Evolutionary conservation across 2,888 invertebrate species (phyloP).

Genomic region (Hedya salicella): DNA sequence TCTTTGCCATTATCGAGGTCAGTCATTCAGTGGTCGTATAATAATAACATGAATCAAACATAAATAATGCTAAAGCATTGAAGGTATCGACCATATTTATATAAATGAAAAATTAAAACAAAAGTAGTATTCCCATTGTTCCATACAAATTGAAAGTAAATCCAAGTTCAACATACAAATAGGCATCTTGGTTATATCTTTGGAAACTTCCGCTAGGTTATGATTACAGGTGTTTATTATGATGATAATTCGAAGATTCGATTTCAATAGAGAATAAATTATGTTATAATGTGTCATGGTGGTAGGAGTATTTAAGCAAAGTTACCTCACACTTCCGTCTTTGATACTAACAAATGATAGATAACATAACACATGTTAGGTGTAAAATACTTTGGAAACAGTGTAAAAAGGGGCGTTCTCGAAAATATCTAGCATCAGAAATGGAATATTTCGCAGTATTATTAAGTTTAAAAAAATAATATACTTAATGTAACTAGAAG

Average conservation of each 20-base stretch:
- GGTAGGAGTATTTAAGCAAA: neutral
- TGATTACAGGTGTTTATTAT: constrained; percentile 2
- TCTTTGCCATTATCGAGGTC: neutral
- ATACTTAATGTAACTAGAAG: too few species aligned
- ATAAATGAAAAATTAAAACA: too few species aligned
- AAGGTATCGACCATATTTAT: too few species aligned
- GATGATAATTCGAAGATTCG: neutral
- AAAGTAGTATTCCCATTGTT: neutral
- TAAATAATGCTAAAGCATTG: too few species aligned
- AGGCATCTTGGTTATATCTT: too few species aligned
- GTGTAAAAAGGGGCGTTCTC: too few species aligned
- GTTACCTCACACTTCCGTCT: constrained; percentile 19
- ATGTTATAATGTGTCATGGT: neutral
- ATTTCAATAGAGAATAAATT: constrained; percentile 9
- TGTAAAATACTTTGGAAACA: too few species aligned
- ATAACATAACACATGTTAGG: too few species aligned
- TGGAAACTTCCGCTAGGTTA: neutral
- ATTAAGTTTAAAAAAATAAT: too few species aligned
- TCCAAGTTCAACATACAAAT: neutral
- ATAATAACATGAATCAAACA: neutral
- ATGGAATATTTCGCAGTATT: too few species aligned
- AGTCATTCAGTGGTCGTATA: neutral
- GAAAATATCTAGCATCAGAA: too few species aligned
- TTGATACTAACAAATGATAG: neutral
- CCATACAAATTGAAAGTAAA: neutral